Evolutionary conservation across 2,113 vertebrate genomes (phyloP).

Genomic region (Ciconia stormi): DNA sequence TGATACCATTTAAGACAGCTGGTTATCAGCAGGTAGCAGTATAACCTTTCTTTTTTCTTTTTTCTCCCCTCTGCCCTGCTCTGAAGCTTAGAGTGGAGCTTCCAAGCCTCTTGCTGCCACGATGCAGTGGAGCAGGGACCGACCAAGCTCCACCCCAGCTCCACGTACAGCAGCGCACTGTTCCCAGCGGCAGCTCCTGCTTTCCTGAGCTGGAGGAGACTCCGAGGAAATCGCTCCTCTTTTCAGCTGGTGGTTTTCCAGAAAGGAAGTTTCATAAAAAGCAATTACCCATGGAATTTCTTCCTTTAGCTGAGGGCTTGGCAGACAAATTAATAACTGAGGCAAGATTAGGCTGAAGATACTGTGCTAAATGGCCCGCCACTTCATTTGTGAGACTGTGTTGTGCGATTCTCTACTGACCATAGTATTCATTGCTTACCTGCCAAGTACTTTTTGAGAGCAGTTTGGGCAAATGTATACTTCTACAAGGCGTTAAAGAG

Average conservation of each 20-base stretch:
- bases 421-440: not conserved
- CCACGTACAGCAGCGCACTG: accelerated
- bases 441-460: not conserved
- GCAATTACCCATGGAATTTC: not conserved
- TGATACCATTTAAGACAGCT: not conserved
- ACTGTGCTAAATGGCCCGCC: not conserved
- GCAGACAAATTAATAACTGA: not conserved
- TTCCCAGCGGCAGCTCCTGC: accelerated
- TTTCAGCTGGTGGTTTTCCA: not conserved
- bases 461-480: not conserved
- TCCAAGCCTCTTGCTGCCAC: not conserved
- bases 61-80: not conserved
- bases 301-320: not conserved
- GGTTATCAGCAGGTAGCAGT: not conserved
- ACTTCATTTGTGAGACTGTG: not conserved
- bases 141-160: accelerated
- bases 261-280: not conserved
- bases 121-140: accelerated
- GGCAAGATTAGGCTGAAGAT: not conserved
- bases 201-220: not conserved
- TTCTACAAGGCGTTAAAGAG: not conserved
- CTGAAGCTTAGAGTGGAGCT: not conserved
- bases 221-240: not conserved
- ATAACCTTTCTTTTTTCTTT: not conserved
- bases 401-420: not conserved